Evolutionary conservation across 2,113 vertebrate genomes (phyloP).

Genomic region (Dicaeum eximium): DNA sequence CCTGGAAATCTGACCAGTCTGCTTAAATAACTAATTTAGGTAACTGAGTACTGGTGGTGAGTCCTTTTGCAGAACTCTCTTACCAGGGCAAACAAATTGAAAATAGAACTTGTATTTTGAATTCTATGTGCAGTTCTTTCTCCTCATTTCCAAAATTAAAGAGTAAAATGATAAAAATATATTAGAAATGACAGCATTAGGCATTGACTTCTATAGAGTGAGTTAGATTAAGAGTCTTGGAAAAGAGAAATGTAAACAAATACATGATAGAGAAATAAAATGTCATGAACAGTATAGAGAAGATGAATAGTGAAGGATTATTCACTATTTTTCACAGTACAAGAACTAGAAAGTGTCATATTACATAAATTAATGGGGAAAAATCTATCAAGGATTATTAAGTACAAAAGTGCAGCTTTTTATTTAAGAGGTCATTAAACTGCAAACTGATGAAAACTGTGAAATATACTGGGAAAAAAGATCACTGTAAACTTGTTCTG

Average conservation of each 20-base stretch:
- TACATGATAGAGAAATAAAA: neutral
- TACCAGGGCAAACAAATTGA: neutral
- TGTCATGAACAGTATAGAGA: neutral
- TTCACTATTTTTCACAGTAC: neutral
- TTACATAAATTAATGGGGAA: neutral
- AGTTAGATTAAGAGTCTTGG: neutral
- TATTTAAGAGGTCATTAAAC: neutral
- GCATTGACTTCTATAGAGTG: neutral
- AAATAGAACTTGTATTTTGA: neutral
- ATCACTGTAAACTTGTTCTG: neutral
- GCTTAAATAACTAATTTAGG: constrained; percentile 7
- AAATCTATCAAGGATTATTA: neutral
- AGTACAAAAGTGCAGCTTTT: neutral
- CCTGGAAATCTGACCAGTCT: neutral
- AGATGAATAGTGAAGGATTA: neutral
- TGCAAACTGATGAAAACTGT: neutral
- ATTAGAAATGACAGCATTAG: neutral
- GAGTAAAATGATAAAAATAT: neutral
- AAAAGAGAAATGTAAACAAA: neutral
- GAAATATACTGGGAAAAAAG: neutral
- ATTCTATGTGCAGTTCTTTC: neutral
- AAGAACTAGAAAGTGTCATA: neutral
- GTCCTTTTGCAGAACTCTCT: neutral
- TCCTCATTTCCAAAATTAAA: neutral
- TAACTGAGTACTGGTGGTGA: neutral